These are phyloP conservation scores for Synanthedon formicaeformis DNA, from an alignment of 2,888 invertebrate genomes.

Conservation along the genomic window DNA sequence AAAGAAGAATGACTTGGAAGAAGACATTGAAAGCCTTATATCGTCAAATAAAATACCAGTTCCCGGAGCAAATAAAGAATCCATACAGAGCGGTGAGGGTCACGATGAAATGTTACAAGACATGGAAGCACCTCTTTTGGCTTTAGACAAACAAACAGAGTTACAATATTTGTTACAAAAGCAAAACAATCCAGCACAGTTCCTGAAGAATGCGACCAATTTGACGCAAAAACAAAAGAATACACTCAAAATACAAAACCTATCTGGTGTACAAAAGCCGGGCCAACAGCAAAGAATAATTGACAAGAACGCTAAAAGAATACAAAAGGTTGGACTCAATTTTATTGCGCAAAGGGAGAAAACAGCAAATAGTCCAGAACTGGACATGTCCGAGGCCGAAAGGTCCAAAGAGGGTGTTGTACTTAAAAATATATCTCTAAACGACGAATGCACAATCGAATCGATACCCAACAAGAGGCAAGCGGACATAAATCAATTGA, in stretches of 20 bases:
- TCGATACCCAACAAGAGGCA: constrained; percentile 61
- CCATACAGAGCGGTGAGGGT: constrained; percentile 28
- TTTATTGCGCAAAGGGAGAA: constrained; percentile 44
- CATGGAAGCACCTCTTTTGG: constrained; percentile 34
- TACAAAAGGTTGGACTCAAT: constrained; percentile 54
- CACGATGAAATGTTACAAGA: constrained; percentile 31
- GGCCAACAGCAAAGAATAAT: constrained; percentile 45
- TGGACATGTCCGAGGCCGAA: constrained; percentile 33
- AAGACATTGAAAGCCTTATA: constrained; percentile 63
- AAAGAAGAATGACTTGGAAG: constrained; percentile 30
- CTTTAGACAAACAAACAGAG: constrained; percentile 60
- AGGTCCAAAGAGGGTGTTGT: constrained; percentile 29
- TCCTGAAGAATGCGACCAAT: constrained; percentile 41
- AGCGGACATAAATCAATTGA: constrained; percentile 58
- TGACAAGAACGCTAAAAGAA: constrained; percentile 55
- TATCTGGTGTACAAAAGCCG: constrained; percentile 43
- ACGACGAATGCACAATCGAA: constrained; percentile 73
- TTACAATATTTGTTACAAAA: constrained; percentile 58
- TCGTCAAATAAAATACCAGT: constrained; percentile 63
- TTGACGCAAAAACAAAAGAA: constrained; percentile 50
- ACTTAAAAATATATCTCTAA: constrained; percentile 59
- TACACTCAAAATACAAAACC: constrained; percentile 42
- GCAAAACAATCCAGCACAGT: constrained; percentile 63
- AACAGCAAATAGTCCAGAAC: constrained; percentile 21
- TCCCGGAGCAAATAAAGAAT: constrained; percentile 37